Percentiles rank a stretch among this genome's conserved stretches.
These are phyloP conservation scores for Pollenia angustigena DNA, from an alignment of 2,888 invertebrate species.

Conservation along the genomic window DNA sequence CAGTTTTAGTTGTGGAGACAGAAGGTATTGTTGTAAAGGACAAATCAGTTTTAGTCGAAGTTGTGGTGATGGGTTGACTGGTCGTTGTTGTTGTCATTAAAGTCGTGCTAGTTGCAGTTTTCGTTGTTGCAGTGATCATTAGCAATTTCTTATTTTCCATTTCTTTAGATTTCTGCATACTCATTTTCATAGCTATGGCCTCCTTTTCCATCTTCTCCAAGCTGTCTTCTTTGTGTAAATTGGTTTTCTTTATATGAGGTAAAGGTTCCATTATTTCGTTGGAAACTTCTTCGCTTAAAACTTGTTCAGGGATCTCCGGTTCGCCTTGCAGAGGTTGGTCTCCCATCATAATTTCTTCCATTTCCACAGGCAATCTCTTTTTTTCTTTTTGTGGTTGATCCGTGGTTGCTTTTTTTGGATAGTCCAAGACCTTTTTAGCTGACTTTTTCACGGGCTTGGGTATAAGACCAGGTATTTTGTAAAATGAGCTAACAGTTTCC, in stretches of 20 bases:
- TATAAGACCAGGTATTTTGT: constrained; percentile 79
- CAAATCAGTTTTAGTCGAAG: constrained; percentile 62
- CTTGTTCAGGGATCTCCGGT: constrained; percentile 71
- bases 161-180: constrained; percentile 49
- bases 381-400: constrained; percentile 60
- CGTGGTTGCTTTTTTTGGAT: constrained; percentile 70
- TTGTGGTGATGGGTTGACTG: constrained; percentile 62
- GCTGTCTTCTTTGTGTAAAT: constrained; percentile 74
- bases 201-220: constrained; percentile 80
- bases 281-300: constrained; percentile 77
- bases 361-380: constrained; percentile 62
- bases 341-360: constrained; percentile 83
- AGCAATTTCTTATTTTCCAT: constrained; percentile 52
- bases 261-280: constrained; percentile 82
- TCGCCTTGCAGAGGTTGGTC: constrained; percentile 81
- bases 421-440: constrained; percentile 79
- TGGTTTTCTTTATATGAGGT: constrained; percentile 83
- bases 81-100: constrained; percentile 47
- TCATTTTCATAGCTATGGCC: constrained; percentile 71
- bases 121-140: constrained; percentile 32
- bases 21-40: constrained; percentile 4
- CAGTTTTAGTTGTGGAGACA: neutral
- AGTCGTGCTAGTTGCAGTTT: constrained; percentile 25
- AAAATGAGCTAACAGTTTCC: constrained; percentile 66
- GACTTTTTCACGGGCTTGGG: constrained; percentile 82